phyloP scores from a whole-genome alignment of 2,888 invertebrate genomes.

The Rotaria magnacalcarata region DNA sequence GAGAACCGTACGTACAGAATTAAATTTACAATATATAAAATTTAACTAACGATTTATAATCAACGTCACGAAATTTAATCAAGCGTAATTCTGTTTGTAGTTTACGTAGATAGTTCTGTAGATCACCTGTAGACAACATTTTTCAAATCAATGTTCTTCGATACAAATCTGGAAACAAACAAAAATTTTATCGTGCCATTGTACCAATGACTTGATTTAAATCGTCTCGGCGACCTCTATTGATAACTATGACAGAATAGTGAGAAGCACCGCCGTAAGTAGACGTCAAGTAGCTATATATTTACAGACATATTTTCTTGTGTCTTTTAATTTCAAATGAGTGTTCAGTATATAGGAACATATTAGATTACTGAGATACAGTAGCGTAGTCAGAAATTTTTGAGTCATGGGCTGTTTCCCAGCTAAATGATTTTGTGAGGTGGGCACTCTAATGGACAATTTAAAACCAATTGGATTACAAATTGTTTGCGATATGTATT shows the following conservation, averaged over 20 bases:
- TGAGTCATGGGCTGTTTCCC: no score
- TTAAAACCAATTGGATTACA: no score
- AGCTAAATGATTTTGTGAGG: no score
- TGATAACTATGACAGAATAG: neutral
- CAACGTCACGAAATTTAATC: slow-evolving; percentile 35
- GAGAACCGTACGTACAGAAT: neutral
- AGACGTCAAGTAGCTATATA: no score
- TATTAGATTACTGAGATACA: no score
- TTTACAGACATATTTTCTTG: no score
- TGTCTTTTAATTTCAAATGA: no score
- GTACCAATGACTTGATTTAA: neutral
- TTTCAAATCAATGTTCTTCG: neutral
- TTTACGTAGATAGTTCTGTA: slow-evolving; percentile 30
- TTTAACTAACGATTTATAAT: slow-evolving; percentile 27
- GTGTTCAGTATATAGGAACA: no score
- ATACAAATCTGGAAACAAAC: neutral
- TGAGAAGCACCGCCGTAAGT: neutral
- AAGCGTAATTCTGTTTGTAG: slow-evolving; percentile 34
- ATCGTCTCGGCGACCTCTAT: slow-evolving; percentile 18
- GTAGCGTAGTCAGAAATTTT: no score
- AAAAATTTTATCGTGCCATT: neutral
- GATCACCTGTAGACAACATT: slow-evolving; percentile 24
- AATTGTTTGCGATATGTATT: no score
- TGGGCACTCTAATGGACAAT: no score
- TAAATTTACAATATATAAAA: neutral